Conservation (phyloP, 2,113 vertebrate genomes). For the Sialia sialis region DNA sequence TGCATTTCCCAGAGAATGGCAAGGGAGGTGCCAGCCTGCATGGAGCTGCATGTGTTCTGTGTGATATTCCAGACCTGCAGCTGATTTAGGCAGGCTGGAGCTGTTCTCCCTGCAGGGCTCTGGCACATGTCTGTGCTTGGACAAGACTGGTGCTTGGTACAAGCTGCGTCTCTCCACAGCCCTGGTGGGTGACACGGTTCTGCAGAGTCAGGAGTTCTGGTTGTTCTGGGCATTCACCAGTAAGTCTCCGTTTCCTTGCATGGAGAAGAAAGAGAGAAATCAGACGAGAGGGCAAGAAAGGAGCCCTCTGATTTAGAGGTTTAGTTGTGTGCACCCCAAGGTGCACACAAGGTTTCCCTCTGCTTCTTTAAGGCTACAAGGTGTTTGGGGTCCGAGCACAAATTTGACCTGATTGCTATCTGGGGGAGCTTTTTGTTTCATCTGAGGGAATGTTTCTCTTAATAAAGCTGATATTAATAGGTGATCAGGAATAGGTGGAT, state of each 20-base stretch:
- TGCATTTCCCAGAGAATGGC: not conserved
- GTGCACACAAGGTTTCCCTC: not conserved
- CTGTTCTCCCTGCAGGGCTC: not conserved
- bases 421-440: not conserved
- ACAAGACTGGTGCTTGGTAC: not conserved
- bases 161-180: not conserved
- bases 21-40: not conserved
- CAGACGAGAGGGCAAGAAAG: not conserved
- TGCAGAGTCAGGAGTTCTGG: not conserved
- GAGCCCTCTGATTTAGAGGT: not conserved
- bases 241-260: not conserved
- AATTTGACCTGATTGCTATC: not conserved
- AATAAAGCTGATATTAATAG: not conserved
- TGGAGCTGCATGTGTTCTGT: not conserved
- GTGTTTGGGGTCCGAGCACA: not conserved
- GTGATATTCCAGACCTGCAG: not conserved
- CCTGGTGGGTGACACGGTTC: not conserved
- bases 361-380: not conserved
- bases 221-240: not conserved
- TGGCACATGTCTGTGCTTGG: not conserved
- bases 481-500: not conserved
- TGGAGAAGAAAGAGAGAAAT: not conserved
- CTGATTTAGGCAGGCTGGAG: not conserved
- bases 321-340: not conserved
- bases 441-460: not conserved